phyloP scores from a whole-genome alignment of 2,888 invertebrate species.

The Lapara coniferarum region DNA sequence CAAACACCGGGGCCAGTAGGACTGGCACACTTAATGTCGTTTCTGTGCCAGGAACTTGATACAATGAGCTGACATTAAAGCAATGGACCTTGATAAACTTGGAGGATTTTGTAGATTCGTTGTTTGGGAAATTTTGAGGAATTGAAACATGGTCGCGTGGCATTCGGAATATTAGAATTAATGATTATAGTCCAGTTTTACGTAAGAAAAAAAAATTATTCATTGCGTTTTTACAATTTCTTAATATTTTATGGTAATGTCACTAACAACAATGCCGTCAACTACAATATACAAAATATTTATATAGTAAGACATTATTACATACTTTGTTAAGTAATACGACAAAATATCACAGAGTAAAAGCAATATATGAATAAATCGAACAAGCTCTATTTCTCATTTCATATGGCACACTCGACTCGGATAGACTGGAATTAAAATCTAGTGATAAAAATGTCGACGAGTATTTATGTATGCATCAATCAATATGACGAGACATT shows the following conservation, averaged over 20 bases:
- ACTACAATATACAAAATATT: neutral
- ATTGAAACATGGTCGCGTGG: neutral
- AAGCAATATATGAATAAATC: constrained; percentile 43
- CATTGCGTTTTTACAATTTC: too few species aligned
- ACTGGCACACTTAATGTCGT: constrained; percentile 44
- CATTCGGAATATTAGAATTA: too few species aligned
- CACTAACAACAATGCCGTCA: neutral
- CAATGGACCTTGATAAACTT: constrained; percentile 53
- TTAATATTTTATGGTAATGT: neutral
- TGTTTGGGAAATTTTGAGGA: neutral
- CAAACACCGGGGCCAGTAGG: constrained; percentile 55
- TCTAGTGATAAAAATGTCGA: constrained; percentile 29
- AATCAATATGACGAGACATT: neutral
- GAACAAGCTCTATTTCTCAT: constrained; percentile 54
- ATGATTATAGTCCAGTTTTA: too few species aligned
- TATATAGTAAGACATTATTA: too few species aligned
- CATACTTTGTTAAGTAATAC: neutral
- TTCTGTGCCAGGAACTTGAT: constrained; percentile 48
- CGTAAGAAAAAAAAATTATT: too few species aligned
- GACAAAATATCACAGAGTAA: constrained; percentile 29
- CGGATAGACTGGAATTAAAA: constrained; percentile 46
- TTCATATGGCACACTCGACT: constrained; percentile 55
- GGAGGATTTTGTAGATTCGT: neutral
- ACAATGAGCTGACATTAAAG: constrained; percentile 51
- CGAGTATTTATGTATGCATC: constrained; percentile 11